These are phyloP conservation scores for Aporrectodea caliginosa DNA, from an alignment of 1,140 invertebrate species.

Conservation along the genomic window DNA sequence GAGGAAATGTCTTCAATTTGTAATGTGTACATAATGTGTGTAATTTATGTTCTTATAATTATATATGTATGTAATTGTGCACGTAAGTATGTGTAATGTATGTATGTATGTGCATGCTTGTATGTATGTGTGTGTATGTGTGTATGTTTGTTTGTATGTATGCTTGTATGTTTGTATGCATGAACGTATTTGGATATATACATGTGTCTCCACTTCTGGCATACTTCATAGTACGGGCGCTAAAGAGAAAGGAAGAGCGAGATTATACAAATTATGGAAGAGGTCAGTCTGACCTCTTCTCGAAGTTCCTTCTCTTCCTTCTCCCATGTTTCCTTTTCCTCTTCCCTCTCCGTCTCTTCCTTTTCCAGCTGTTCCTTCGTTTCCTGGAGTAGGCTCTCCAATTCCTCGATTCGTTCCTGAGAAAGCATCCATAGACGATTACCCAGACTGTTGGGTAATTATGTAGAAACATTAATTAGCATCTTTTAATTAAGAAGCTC, in stretches of 20 bases:
- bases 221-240: background rate
- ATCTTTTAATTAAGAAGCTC: background rate
- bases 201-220: background rate
- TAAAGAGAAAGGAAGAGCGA: background rate
- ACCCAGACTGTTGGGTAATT: background rate
- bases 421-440: too few relatives aligned
- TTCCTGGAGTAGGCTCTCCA: background rate
- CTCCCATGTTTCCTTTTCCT: slow-evolving; percentile 20
- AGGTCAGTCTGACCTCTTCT: slow-evolving; percentile 24
- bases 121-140: slow-evolving; percentile 3
- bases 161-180: slow-evolving; percentile 8
- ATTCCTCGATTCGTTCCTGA: background rate
- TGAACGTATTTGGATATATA: background rate
- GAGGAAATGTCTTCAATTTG: too few relatives aligned
- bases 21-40: too few relatives aligned
- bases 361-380: slow-evolving; percentile 2
- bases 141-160: slow-evolving; percentile 2
- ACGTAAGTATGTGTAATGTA: background rate
- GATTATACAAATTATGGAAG: background rate
- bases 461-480: background rate
- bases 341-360: slow-evolving; percentile 17
- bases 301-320: slow-evolving; percentile 26
- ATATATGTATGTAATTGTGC: background rate
- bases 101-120: background rate
- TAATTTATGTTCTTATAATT: background rate